Base-by-base conservation (phyloP, 2,113 vertebrate species). In the Psittacula cyanocephala region DNA sequence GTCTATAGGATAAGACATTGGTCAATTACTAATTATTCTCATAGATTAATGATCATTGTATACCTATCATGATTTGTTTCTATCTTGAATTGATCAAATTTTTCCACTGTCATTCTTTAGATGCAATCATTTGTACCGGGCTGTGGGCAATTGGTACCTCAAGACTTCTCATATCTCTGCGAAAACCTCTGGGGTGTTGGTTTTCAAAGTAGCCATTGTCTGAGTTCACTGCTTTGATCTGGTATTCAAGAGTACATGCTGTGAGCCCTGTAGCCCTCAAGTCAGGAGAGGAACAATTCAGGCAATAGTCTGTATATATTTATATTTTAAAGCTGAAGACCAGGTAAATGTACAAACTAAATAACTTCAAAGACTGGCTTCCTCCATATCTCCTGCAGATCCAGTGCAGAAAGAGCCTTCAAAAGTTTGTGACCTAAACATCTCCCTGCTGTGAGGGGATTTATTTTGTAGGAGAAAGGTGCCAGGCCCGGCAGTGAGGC, bases 1-100 rank as follows among this genome's bases (percentile, higher is more conserved):
- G 22, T 6, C 39, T 2, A 0, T 20, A 22, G 49, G 19, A 57
- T 5, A 72, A 4, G 3, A 10, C 0, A 10, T 0, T 3, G 46
- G 5, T 33, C 31, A 49, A 71, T 63, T 68, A 19, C 9, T 43
- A 4, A 46, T 64, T 81, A 19, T 23, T 41, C 10, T 68, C 13
- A 8, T 28, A 31, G 50, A 22, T 62, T 72, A 31, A 47, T 13
- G 8, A 7, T 9, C 43, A 6, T 16, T 3, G 3, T 11, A 72
- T 44, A 24, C 41, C 3, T 9, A 6, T 41, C 8, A 19, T 13
- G 3, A 0, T 8, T 19, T 14, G 9, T 35, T 62, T 52, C 44
- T 13, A 2, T n/a, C 22, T 5, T 22, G 39, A 65, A 47, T 19
- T 35, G 10, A 57, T 47, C n/a, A 5, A 3, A 16, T 9, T 68